Evolutionary conservation across 1,140 invertebrate genomes (phyloP).

Genomic region (Mylabris phalerata): DNA sequence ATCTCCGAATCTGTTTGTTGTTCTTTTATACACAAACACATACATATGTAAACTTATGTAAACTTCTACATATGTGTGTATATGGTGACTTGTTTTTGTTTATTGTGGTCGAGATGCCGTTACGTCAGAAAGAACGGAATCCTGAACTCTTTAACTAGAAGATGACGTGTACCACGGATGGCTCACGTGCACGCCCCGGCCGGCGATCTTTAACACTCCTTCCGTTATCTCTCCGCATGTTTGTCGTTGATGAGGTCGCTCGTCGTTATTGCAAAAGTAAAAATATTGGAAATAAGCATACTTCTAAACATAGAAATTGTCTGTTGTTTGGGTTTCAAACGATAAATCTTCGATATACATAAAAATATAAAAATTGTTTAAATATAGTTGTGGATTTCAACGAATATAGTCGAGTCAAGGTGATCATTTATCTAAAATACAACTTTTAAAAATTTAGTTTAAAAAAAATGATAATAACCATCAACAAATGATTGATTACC

Average conservation of each 20-base stretch:
- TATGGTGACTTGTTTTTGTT: constrained; percentile 2
- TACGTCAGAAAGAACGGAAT: constrained; percentile 10
- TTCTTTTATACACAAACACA: background rate
- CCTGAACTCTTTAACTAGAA: constrained; percentile 5
- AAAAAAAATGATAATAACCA: too few relatives aligned
- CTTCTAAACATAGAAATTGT: constrained; percentile 6
- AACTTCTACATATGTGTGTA: background rate
- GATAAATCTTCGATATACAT: background rate
- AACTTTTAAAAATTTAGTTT: too few relatives aligned
- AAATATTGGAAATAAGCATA: background rate
- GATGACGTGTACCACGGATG: constrained; percentile 14
- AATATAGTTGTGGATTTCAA: too few relatives aligned
- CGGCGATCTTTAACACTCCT: constrained; percentile 16
- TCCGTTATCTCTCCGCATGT: constrained; percentile 7
- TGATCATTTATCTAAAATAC: too few relatives aligned
- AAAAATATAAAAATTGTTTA: too few relatives aligned
- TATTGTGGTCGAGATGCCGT: constrained; percentile 6
- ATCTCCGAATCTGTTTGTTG: background rate
- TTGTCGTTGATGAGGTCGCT: too few relatives aligned
- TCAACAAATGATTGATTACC: too few relatives aligned
- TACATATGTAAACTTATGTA: background rate
- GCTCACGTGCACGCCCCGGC: constrained; percentile 9
- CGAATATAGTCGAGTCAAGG: too few relatives aligned
- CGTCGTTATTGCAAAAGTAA: too few relatives aligned
- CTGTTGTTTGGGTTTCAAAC: constrained; percentile 16